A percentile compares a stretch with the other conserved stretches of the same genome.
These are phyloP conservation scores for Epizoanthus scotinus DNA, from an alignment of 92 coral and sea anemone species.

Conservation along the genomic window DNA sequence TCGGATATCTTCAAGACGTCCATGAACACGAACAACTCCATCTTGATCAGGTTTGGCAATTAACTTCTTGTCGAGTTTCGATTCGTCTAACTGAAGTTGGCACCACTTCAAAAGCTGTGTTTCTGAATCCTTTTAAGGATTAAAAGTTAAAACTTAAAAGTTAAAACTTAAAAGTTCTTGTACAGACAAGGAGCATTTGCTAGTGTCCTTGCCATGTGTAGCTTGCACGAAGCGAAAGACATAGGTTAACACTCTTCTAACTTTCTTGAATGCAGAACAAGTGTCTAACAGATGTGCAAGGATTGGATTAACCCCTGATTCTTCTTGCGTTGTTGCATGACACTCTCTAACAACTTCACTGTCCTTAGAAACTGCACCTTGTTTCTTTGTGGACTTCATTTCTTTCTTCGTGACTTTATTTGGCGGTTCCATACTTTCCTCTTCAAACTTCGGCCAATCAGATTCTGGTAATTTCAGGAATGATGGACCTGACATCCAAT, in stretches of 20 bases:
- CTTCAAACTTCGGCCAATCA: constrained; percentile 49
- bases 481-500: not conserved
- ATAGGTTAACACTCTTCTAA: constrained; percentile 53
- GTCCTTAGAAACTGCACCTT: not conserved
- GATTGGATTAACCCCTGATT: constrained; percentile 46
- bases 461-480: constrained; percentile 43
- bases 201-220: constrained; percentile 25
- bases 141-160: no score
- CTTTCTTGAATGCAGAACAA: constrained; percentile 50
- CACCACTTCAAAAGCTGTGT: constrained; percentile 58
- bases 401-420: constrained; percentile 30
- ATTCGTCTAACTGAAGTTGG: constrained; percentile 43
- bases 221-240: constrained; percentile 46
- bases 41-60: constrained; percentile 40
- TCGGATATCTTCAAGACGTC: constrained; percentile 54
- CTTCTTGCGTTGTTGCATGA: constrained; percentile 4
- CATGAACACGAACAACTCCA: constrained; percentile 49
- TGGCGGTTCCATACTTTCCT: constrained; percentile 3
- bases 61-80: constrained; percentile 45
- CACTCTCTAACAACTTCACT: not conserved
- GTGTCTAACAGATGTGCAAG: constrained; percentile 40
- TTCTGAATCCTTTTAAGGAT: constrained; percentile 50
- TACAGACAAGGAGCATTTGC: not conserved
- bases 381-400: constrained; percentile 25
- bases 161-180: no score